phyloP scores from a whole-genome alignment of 2,797 vertebrate genomes.

The Centroberyx gerrardi region DNA sequence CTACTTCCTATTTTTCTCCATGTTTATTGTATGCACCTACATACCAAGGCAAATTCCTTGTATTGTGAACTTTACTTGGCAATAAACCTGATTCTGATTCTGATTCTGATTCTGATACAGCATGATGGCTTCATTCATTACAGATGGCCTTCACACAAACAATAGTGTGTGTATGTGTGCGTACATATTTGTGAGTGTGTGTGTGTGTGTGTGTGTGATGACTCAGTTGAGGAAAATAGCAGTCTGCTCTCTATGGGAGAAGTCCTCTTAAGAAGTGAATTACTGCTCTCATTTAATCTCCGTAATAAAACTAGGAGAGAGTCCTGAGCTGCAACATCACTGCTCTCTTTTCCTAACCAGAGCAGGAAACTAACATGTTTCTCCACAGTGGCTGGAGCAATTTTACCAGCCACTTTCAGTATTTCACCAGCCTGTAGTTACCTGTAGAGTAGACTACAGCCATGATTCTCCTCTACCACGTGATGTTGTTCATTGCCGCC shows the following conservation, averaged over 20 bases:
- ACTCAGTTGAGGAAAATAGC: conserved; percentile 14
- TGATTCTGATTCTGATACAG: no score
- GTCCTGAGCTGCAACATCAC: neutral
- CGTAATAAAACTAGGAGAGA: neutral
- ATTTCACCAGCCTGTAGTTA: no score
- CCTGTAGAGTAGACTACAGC: no score
- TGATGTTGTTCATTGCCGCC: no score
- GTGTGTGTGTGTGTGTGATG: conserved; percentile 15
- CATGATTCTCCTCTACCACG: no score
- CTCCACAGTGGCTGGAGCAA: no score
- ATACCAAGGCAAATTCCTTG: no score
- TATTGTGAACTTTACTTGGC: no score
- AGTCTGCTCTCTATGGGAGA: conserved; percentile 10
- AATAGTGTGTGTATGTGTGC: conserved; percentile 7
- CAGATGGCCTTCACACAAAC: conserved; percentile 18
- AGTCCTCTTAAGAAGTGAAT: neutral
- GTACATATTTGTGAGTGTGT: conserved; percentile 5
- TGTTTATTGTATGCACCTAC: no score
- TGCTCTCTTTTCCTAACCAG: neutral
- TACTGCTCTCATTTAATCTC: conserved; percentile 25
- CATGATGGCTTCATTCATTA: conserved; percentile 6
- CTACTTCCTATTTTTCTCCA: no score
- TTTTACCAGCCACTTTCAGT: no score
- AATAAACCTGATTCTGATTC: no score
- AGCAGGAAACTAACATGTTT: neutral